Conservation (phyloP, 2,113 vertebrate species). For the Mus spicilegus region DNA sequence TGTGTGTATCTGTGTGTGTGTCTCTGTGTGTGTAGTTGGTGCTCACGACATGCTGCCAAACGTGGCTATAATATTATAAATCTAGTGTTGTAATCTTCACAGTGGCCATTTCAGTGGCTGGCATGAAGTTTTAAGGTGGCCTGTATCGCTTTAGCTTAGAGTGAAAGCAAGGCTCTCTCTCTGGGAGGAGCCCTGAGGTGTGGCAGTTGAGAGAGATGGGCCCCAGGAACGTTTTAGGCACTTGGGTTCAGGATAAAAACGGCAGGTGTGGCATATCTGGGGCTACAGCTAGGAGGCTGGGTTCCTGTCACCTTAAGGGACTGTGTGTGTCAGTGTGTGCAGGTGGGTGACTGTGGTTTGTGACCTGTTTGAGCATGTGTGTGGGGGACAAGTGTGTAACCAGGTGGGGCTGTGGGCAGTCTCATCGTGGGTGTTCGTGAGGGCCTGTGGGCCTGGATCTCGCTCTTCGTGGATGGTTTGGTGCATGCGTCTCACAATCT, state of each 20-base stretch:
- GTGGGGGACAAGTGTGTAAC: background rate
- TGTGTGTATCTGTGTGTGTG: background rate
- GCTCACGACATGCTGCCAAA: background rate
- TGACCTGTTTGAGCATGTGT: background rate
- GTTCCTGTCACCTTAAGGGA: background rate
- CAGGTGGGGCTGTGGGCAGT: background rate
- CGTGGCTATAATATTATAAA: background rate
- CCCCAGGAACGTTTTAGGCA: background rate
- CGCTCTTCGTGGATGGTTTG: background rate
- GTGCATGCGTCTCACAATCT: background rate
- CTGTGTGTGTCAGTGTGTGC: background rate
- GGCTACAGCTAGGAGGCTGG: background rate
- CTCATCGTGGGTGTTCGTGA: background rate
- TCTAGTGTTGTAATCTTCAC: background rate
- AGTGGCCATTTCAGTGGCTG: background rate
- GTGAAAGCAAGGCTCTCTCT: background rate
- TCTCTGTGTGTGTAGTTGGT: background rate
- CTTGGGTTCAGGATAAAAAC: background rate
- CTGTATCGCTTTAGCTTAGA: background rate
- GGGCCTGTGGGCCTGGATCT: background rate
- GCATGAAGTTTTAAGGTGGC: background rate
- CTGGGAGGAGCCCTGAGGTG: no score
- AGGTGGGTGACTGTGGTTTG: rapidly evolving
- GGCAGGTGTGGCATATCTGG: background rate
- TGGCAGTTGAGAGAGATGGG: background rate